Evolutionary conservation across 2,888 invertebrate genomes (phyloP).

Genomic region (Drosophila pegasa): DNA sequence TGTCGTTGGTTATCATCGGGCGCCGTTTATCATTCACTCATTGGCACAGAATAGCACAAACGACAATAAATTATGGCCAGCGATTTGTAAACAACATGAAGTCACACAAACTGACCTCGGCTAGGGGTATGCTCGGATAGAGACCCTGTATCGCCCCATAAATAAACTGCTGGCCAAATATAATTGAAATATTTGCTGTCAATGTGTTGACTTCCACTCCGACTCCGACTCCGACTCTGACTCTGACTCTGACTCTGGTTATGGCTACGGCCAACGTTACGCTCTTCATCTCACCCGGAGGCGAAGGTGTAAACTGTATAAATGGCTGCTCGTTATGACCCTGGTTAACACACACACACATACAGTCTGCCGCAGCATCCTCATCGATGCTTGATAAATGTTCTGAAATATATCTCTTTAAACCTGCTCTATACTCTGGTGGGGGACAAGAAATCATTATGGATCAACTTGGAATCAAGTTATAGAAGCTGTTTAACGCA

Average conservation of each 20-base stretch:
- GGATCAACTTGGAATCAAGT: slow-evolving; percentile 44
- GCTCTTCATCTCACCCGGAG: slow-evolving; percentile 50
- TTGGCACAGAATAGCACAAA: slow-evolving; percentile 59
- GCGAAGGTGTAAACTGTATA: slow-evolving; percentile 78
- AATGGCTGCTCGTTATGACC: slow-evolving; percentile 74
- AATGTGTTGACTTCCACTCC: slow-evolving; percentile 73
- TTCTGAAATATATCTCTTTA: slow-evolving; percentile 46
- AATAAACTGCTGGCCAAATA: slow-evolving; percentile 61
- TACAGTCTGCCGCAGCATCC: slow-evolving; percentile 30
- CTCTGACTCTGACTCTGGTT: neutral
- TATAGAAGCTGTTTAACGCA: too few species aligned
- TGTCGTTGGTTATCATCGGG: slow-evolving; percentile 58
- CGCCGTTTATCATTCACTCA: slow-evolving; percentile 75
- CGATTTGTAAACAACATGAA: slow-evolving; percentile 75
- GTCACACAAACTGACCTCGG: slow-evolving; percentile 42
- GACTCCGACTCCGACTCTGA: neutral
- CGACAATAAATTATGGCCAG: slow-evolving; percentile 71
- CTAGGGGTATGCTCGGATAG: slow-evolving; percentile 3
- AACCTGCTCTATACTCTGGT: slow-evolving; percentile 8
- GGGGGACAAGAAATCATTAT: slow-evolving; percentile 35
- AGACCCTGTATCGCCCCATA: slow-evolving; percentile 49
- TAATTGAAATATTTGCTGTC: slow-evolving; percentile 81
- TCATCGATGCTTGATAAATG: slow-evolving; percentile 65
- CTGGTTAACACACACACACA: slow-evolving; percentile 32
- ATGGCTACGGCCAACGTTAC: slow-evolving; percentile 3